Conservation (phyloP, 2,797 vertebrate species). For the Ataeniobius toweri region DNA sequence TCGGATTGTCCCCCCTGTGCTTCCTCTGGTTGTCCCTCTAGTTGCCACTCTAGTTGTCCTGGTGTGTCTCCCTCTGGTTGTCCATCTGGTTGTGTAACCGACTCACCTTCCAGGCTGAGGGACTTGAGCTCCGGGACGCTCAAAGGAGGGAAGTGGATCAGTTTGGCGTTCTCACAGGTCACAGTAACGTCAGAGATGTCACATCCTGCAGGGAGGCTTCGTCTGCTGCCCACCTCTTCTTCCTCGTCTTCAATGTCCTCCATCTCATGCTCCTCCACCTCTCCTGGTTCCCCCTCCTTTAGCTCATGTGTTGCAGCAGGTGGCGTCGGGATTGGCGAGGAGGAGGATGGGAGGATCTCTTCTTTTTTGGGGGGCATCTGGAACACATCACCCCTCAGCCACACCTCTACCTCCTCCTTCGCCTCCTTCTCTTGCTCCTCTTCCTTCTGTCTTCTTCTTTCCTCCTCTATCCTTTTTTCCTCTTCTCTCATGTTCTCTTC, state of each 20-base stretch:
- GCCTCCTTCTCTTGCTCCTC: slow-evolving; percentile 45
- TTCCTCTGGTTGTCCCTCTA: neutral
- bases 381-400: slow-evolving; percentile 84
- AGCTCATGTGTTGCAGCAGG: slow-evolving; percentile 33
- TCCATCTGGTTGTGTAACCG: slow-evolving; percentile 19
- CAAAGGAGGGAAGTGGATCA: slow-evolving; percentile 87
- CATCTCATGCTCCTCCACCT: slow-evolving; percentile 30
- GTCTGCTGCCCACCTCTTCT: slow-evolving; percentile 32
- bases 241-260: slow-evolving; percentile 16
- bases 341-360: slow-evolving; percentile 38
- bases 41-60: neutral
- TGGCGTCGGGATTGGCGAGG: slow-evolving; percentile 48
- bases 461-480: slow-evolving; percentile 36
- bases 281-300: slow-evolving; percentile 24
- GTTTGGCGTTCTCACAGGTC: slow-evolving; percentile 85
- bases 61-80: neutral
- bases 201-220: slow-evolving; percentile 84
- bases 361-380: slow-evolving; percentile 69
- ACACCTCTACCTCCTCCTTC: slow-evolving; percentile 67
- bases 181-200: slow-evolving; percentile 85
- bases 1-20: neutral
- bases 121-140: slow-evolving; percentile 86
- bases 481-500: slow-evolving; percentile 27
- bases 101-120: slow-evolving; percentile 90
- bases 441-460: slow-evolving; percentile 8